A percentile compares a stretch with the other conserved stretches of the same genome.
These are phyloP conservation scores for Peribatodes rhomboidaria DNA, from an alignment of 2,888 invertebrate genomes.

Conservation along the genomic window DNA sequence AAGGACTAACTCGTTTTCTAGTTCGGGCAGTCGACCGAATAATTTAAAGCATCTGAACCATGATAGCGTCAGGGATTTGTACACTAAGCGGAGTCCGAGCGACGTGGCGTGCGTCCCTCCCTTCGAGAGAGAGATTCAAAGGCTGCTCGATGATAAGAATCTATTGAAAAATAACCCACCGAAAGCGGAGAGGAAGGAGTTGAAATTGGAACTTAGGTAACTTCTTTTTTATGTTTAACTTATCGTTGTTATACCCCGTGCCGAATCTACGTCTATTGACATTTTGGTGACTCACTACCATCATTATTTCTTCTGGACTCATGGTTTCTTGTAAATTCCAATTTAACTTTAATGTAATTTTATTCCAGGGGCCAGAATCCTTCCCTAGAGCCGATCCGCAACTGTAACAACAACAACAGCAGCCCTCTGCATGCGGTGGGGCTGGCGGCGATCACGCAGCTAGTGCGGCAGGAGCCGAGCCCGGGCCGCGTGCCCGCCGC, in stretches of 20 bases:
- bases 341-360: background rate
- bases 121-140: slow-evolving; percentile 93
- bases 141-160: slow-evolving; percentile 91
- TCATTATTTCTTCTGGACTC: background rate
- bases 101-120: slow-evolving; percentile 87
- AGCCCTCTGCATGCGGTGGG: slow-evolving; percentile 90
- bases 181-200: slow-evolving; percentile 87
- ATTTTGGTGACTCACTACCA: background rate
- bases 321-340: background rate
- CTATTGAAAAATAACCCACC: slow-evolving; percentile 87
- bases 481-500: slow-evolving; percentile 59
- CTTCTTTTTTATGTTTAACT: slow-evolving; percentile 25
- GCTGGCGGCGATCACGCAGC: slow-evolving; percentile 91
- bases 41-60: slow-evolving; percentile 86
- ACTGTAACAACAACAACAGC: slow-evolving; percentile 87
- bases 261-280: no score
- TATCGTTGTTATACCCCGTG: no score
- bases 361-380: slow-evolving; percentile 67
- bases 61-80: slow-evolving; percentile 77
- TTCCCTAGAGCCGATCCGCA: slow-evolving; percentile 79
- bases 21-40: slow-evolving; percentile 81
- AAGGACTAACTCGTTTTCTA: slow-evolving; percentile 83
- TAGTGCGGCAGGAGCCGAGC: slow-evolving; percentile 87
- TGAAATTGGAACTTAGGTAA: slow-evolving; percentile 86
- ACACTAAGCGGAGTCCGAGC: slow-evolving; percentile 79